A percentile compares a stretch with the other conserved stretches of the same genome.
Evolutionary conservation across 1,140 invertebrate genomes (phyloP).

Genomic region (Zaprionus lachaisei): DNA sequence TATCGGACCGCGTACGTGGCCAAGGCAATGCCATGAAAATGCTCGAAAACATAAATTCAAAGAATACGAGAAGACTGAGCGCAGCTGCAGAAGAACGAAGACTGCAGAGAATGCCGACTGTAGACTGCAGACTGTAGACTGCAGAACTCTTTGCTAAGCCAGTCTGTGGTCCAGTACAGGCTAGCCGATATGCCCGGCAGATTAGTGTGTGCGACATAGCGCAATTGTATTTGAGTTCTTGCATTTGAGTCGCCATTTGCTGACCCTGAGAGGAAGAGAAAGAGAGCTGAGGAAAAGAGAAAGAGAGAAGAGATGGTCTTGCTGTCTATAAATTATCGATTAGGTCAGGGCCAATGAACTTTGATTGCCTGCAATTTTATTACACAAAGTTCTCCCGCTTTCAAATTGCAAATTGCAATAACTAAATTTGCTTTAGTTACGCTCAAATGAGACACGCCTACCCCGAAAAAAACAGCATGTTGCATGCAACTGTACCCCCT

Average conservation of each 20-base stretch:
- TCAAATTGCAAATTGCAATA: constrained; percentile 45
- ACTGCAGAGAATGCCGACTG: neutral
- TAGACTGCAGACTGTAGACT: neutral
- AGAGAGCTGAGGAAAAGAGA: constrained; percentile 4
- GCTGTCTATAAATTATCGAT: constrained; percentile 74
- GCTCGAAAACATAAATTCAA: constrained; percentile 75
- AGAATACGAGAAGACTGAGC: constrained; percentile 11
- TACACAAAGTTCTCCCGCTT: constrained; percentile 23
- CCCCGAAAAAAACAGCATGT: constrained; percentile 16
- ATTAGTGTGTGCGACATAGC: constrained; percentile 67
- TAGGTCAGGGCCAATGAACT: constrained; percentile 63
- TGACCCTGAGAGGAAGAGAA: constrained; percentile 23
- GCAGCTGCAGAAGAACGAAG: constrained; percentile 15
- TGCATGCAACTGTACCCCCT: constrained; percentile 47
- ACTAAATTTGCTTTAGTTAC: constrained; percentile 49
- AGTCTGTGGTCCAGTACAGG: constrained; percentile 37
- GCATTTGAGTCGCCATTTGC: constrained; percentile 24
- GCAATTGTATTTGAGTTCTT: constrained; percentile 5
- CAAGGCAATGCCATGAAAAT: constrained; percentile 67
- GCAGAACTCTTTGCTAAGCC: neutral
- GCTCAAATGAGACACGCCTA: constrained; percentile 60
- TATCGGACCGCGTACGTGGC: constrained; percentile 64
- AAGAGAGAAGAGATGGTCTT: constrained; percentile 33
- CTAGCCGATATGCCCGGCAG: constrained; percentile 56
- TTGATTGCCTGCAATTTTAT: constrained; percentile 29